Conservation (phyloP, 2,113 vertebrate genomes). For the Hirundichthys speculiger region DNA sequence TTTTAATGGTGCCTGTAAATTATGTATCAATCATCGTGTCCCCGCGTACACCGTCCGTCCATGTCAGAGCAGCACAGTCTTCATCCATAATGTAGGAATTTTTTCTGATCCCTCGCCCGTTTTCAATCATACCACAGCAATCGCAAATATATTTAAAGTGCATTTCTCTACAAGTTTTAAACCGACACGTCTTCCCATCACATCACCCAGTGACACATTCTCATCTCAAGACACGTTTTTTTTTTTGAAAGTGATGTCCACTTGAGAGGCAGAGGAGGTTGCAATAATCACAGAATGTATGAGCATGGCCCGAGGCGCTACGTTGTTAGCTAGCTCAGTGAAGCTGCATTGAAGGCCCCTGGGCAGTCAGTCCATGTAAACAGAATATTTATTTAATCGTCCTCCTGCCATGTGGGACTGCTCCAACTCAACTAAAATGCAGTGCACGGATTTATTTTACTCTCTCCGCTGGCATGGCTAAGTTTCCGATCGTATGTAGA, state of each 20-base stretch:
- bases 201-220: conserved; percentile 22
- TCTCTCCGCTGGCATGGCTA: conserved; percentile 10
- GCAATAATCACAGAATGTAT: conserved; percentile 59
- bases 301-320: conserved; percentile 63
- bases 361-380: conserved; percentile 63
- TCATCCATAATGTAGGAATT: not conserved
- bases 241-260: conserved; percentile 40
- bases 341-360: conserved; percentile 67
- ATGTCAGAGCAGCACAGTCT: not conserved
- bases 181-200: conserved; percentile 23
- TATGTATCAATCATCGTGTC: not conserved
- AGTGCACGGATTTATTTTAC: conserved; percentile 55
- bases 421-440: conserved; percentile 38
- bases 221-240: conserved; percentile 42
- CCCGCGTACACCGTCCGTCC: not conserved
- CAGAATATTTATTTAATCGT: conserved; percentile 72
- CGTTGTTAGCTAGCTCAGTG: conserved; percentile 63
- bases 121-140: conserved; percentile 22
- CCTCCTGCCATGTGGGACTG: conserved; percentile 51
- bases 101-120: conserved; percentile 8
- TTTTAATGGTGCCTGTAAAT: not conserved
- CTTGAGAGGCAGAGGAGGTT: conserved; percentile 47
- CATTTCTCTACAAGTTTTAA: conserved; percentile 31
- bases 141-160: conserved; percentile 17
- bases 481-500: conserved; percentile 43